phyloP scores from a whole-genome alignment of 2,113 vertebrate genomes.

The Lamprotornis superbus region DNA sequence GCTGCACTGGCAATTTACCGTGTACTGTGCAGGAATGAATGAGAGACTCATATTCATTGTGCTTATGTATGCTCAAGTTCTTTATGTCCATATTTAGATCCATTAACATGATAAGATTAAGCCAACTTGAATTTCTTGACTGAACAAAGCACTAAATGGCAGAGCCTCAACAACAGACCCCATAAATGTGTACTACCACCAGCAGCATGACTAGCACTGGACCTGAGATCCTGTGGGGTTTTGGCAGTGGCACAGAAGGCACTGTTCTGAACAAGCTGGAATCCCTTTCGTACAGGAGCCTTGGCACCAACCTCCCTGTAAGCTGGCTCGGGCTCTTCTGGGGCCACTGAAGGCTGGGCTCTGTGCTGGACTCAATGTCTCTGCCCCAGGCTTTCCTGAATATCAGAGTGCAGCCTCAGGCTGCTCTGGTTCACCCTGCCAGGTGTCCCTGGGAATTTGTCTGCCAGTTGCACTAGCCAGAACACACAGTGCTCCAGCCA shows the following conservation, averaged over 20 bases:
- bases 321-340: not conserved
- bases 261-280: not conserved
- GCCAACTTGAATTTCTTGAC: constrained; percentile 35
- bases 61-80: constrained; percentile 1
- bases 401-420: not conserved
- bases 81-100: constrained; percentile 55
- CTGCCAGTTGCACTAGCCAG: constrained; percentile 42
- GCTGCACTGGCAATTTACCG: not conserved
- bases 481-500: constrained; percentile 24
- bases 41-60: constrained; percentile 39
- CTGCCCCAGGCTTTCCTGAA: not conserved
- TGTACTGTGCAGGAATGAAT: constrained; percentile 26
- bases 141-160: constrained; percentile 30
- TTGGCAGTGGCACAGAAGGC: constrained; percentile 35
- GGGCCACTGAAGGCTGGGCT: not conserved
- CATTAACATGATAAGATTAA: constrained; percentile 22
- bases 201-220: not conserved
- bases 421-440: not conserved
- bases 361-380: not conserved
- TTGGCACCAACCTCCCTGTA: not conserved
- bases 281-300: not conserved
- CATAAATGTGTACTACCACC: constrained; percentile 11
- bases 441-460: not conserved
- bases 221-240: not conserved
- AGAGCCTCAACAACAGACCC: not conserved